phyloP scores from a whole-genome alignment of 2,888 invertebrate genomes.

The Patella ulyssiponensis region DNA sequence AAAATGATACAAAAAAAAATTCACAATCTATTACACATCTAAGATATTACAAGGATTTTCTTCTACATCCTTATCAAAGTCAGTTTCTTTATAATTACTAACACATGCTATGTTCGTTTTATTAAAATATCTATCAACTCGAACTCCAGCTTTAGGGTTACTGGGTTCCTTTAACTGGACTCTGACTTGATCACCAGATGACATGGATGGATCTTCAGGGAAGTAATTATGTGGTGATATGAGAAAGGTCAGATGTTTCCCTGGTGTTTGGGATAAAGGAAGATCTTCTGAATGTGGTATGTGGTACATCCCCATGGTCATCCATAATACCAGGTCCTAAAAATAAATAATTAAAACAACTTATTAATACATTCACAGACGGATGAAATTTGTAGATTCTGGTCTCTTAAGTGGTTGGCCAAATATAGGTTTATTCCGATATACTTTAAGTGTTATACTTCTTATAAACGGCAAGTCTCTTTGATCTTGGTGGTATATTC shows the following conservation, averaged over 20 bases:
- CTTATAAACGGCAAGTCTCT: too few relatives aligned
- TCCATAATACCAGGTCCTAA: slow-evolving; percentile 12
- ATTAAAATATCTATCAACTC: background rate
- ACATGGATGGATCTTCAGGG: background rate
- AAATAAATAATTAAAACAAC: background rate
- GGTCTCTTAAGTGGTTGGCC: too few relatives aligned
- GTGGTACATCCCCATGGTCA: slow-evolving; percentile 8
- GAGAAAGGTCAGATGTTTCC: background rate
- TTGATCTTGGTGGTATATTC: too few relatives aligned
- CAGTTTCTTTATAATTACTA: background rate
- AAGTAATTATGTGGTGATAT: background rate
- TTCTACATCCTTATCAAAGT: background rate
- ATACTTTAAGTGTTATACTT: too few relatives aligned
- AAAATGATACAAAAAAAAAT: too few relatives aligned
- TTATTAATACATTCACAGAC: too few relatives aligned
- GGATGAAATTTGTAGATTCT: too few relatives aligned
- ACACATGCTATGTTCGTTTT: background rate
- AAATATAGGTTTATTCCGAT: too few relatives aligned
- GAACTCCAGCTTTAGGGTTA: background rate
- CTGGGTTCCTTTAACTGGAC: background rate
- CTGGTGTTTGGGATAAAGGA: slow-evolving; percentile 1
- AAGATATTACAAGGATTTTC: background rate
- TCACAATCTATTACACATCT: background rate
- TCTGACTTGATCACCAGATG: background rate
- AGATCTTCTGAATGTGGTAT: slow-evolving; percentile 19